These are phyloP conservation scores for Pelecanus crispus DNA, from an alignment of 2,113 vertebrate genomes.

Conservation along the genomic window DNA sequence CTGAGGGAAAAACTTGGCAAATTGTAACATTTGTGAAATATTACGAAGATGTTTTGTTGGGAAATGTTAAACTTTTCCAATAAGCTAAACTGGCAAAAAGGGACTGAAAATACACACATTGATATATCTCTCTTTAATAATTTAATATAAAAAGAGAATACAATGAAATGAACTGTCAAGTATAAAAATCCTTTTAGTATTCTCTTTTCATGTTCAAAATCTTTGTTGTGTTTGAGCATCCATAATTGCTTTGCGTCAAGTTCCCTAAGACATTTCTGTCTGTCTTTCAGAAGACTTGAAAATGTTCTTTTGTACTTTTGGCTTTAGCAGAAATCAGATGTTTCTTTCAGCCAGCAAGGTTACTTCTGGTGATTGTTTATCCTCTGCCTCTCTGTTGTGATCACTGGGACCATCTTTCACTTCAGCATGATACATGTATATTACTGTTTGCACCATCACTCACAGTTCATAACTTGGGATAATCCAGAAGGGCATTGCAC, in stretches of 20 bases:
- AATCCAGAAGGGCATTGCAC: conserved; percentile 10
- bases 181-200: conserved; percentile 68
- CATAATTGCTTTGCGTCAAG: conserved; percentile 62
- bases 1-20: not conserved
- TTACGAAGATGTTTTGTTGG: not conserved
- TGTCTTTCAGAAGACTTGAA: conserved; percentile 51
- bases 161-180: conserved; percentile 67
- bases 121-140: conserved; percentile 60
- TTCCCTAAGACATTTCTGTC: conserved; percentile 42
- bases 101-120: conserved; percentile 37
- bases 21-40: not conserved
- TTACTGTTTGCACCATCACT: conserved; percentile 16
- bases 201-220: conserved; percentile 66
- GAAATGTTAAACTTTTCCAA: conserved; percentile 42
- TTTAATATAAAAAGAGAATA: conserved; percentile 63
- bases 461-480: conserved; percentile 12
- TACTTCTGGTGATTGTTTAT: conserved; percentile 21
- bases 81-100: conserved; percentile 37
- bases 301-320: not conserved
- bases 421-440: not conserved
- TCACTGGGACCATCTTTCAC: conserved; percentile 16
- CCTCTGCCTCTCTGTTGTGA: conserved; percentile 4
- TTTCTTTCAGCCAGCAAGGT: not conserved
- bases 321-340: not conserved
- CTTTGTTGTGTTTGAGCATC: conserved; percentile 66